phyloP scores from a whole-genome alignment of 2,113 vertebrate genomes.

The Vanacampus margaritifer region DNA sequence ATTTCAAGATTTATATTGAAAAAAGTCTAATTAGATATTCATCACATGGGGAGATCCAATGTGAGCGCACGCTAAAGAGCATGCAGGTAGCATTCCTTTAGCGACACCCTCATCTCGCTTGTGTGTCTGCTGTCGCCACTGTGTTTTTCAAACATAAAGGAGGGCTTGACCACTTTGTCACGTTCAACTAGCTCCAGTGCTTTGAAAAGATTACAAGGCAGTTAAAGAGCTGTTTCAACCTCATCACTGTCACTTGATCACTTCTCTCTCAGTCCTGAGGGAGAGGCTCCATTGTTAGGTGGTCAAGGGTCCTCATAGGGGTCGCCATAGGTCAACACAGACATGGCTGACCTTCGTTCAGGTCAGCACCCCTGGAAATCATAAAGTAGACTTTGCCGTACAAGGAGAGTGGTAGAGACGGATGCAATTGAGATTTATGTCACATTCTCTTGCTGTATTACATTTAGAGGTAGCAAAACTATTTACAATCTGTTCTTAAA shows the following conservation, averaged over 20 bases:
- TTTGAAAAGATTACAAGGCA: slow-evolving; percentile 8
- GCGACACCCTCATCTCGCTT: neutral
- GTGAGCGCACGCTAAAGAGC: slow-evolving; percentile 30
- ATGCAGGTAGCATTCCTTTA: slow-evolving; percentile 36
- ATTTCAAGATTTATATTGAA: slow-evolving; percentile 64
- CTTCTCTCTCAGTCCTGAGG: slow-evolving; percentile 26
- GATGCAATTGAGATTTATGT: neutral
- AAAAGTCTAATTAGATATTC: slow-evolving; percentile 67
- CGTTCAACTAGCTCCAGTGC: slow-evolving; percentile 12
- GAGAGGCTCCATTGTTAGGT: slow-evolving; percentile 30
- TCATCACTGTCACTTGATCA: slow-evolving; percentile 36
- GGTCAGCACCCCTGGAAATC: slow-evolving; percentile 19
- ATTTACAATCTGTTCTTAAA: too few species aligned
- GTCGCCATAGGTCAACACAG: slow-evolving; percentile 45
- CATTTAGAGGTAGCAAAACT: neutral
- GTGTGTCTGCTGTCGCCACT: slow-evolving; percentile 13
- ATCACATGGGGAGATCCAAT: slow-evolving; percentile 54
- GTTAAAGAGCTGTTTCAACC: slow-evolving; percentile 8
- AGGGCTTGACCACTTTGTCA: slow-evolving; percentile 10
- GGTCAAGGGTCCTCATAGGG: slow-evolving; percentile 37
- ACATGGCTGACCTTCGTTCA: slow-evolving; percentile 35
- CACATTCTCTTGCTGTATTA: neutral
- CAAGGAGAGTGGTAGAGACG: neutral
- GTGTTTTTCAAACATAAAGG: slow-evolving; percentile 18
- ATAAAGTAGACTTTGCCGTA: neutral